phyloP scores from a whole-genome alignment of 2,797 vertebrate species.

The Parauchenoglanis ngamensis region DNA sequence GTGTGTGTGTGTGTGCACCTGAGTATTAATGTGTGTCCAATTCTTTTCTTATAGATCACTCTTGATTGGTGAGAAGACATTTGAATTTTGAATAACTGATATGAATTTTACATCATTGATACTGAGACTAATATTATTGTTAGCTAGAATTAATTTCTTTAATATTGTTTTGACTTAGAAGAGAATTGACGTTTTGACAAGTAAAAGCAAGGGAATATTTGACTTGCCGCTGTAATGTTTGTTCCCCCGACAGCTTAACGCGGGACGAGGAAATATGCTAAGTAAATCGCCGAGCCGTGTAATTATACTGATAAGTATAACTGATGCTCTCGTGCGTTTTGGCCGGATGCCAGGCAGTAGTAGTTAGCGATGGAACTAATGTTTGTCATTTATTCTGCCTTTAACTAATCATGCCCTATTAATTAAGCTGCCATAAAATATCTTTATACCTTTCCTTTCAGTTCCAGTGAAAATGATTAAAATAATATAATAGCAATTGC shows the following conservation, averaged over 20 bases:
- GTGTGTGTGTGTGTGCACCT: background rate
- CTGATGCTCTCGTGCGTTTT: background rate
- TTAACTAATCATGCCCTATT: background rate
- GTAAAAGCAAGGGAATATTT: background rate
- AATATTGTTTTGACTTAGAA: background rate
- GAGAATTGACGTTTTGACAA: background rate
- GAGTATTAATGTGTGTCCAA: background rate
- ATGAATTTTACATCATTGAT: background rate
- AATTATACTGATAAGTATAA: background rate
- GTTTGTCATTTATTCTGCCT: background rate
- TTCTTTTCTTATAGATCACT: constrained; percentile 12
- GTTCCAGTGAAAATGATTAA: background rate
- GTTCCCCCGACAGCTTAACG: background rate
- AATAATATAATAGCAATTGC: background rate
- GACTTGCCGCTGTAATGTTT: background rate
- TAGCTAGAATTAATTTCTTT: background rate
- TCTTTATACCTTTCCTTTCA: background rate
- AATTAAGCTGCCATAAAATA: background rate
- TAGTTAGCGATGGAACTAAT: background rate
- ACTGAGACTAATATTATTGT: background rate
- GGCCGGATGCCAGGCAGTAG: background rate
- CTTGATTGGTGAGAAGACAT: background rate
- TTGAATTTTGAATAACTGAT: background rate
- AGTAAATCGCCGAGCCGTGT: background rate
- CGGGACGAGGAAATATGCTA: background rate